Evolutionary conservation across 2,888 invertebrate species (phyloP).

Genomic region (Drosophila quinaria): DNA sequence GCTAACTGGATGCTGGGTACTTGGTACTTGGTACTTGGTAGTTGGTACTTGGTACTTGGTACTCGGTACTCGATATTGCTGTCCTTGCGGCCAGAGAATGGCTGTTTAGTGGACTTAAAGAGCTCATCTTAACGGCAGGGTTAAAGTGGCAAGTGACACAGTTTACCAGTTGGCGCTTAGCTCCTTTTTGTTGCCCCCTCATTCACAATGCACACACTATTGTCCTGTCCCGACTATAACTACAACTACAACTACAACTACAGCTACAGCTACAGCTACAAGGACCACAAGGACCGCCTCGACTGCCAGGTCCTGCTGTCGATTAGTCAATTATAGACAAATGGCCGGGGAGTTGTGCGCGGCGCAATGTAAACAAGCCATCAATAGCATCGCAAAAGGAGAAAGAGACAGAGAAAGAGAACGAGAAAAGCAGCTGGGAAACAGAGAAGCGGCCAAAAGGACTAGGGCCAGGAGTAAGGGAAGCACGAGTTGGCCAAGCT

Average conservation of each 20-base stretch:
- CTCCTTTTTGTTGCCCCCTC: conserved; percentile 1
- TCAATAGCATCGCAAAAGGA: conserved; percentile 64
- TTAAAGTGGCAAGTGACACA: conserved; percentile 54
- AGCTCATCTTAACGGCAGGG: conserved; percentile 18
- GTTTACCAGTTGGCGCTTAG: conserved; percentile 25
- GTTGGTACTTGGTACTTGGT: conserved; percentile 2
- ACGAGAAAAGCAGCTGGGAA: not conserved
- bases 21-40: conserved; percentile 19
- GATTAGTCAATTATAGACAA: conserved; percentile 79
- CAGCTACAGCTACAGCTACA: not conserved
- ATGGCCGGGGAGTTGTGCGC: conserved; percentile 70
- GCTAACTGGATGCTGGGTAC: conserved; percentile 9
- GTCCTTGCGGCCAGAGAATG: conserved; percentile 16
- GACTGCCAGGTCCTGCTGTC: conserved; percentile 54
- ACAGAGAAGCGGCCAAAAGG: not conserved
- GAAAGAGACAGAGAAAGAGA: not conserved
- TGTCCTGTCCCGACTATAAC: conserved; percentile 7
- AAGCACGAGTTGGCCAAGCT: conserved; percentile 5
- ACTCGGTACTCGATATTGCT: conserved; percentile 11
- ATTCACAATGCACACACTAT: conserved; percentile 32
- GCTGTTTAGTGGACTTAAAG: conserved; percentile 44
- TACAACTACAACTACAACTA: conserved; percentile 5
- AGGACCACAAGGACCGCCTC: conserved; percentile 9
- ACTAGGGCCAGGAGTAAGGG: not conserved
- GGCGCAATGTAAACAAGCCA: conserved; percentile 76